Base-by-base conservation (phyloP, 2,888 invertebrate species). In the Coremacera marginata region DNA sequence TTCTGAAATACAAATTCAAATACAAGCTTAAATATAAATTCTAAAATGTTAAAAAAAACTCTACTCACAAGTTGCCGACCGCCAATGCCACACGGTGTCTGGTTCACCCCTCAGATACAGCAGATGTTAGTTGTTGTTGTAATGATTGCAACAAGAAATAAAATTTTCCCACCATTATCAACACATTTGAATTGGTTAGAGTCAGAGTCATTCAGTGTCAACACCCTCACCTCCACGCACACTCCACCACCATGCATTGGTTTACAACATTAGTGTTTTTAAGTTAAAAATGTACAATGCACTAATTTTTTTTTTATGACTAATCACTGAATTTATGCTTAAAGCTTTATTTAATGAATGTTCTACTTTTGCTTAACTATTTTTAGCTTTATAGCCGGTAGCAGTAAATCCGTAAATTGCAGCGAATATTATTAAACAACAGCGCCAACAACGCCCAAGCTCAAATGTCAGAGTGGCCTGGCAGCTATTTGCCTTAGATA, bases 151-250 rank as follows among this genome's bases (percentile, higher is more conserved):
- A 14, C 5, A 31, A 22, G 37, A 65, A 37, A 44, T 37, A 71
- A 57, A 71, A 60, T 71, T 57, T 71, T 71, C 71, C 71, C 71
- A 71, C 71, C 19, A 71, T 60, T 34, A 55, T 57, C 57, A 60
- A 19, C 55, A 19, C 60, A 71, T 22, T 19, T 22, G 22, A 62
- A 16, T 16, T 11, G 16, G 14, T 9, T 60, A 22, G 1, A 60
- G 27, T 27, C 37, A 37, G 37, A 37, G 37, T 37, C 37, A 37
- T 22, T 57, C 25, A 27, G 22, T 57, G 22, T 2, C 60, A 27
- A 16, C 44, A 44, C 7, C 44, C 9, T 34, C 9, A 5, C 34
- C 25, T 22, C 25, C 25, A 27, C 19, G 25, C 14, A 68, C 25
- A 51, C 16, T 27, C 7, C 22, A 5, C n/a, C 34, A 19, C 63